These are phyloP conservation scores for Calameuta filiformis DNA, from an alignment of 2,888 invertebrate genomes.

Conservation along the genomic window DNA sequence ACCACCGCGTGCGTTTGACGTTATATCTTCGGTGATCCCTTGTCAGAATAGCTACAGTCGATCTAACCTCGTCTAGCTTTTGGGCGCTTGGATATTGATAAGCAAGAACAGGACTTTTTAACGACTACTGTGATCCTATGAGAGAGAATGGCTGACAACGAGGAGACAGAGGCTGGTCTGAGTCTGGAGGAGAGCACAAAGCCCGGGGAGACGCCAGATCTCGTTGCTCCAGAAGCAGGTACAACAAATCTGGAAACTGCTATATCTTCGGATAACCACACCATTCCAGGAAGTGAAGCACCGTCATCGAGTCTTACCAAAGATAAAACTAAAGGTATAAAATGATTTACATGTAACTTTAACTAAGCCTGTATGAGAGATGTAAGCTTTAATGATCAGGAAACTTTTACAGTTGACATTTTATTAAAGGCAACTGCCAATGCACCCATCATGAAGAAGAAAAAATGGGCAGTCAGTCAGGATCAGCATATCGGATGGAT, in stretches of 20 bases:
- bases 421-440: slow-evolving; percentile 94
- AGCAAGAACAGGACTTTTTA: too few relatives aligned
- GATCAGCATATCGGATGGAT: slow-evolving; percentile 89
- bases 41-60: too few relatives aligned
- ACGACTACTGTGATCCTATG: too few relatives aligned
- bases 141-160: slow-evolving; percentile 26
- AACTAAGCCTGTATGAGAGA: too few relatives aligned
- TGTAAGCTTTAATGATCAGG: neutral
- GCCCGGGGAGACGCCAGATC: slow-evolving; percentile 10
- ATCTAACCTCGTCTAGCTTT: too few relatives aligned
- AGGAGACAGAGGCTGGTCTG: slow-evolving; percentile 23
- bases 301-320: slow-evolving; percentile 29
- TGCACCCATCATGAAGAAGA: slow-evolving; percentile 97
- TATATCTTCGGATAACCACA: slow-evolving; percentile 27
- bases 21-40: too few relatives aligned
- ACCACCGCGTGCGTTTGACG: too few relatives aligned
- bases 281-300: slow-evolving; percentile 32
- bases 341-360: slow-evolving; percentile 9
- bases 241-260: slow-evolving; percentile 38
- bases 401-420: slow-evolving; percentile 80
- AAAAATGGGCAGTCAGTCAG: slow-evolving; percentile 93
- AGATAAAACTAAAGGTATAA: slow-evolving; percentile 32
- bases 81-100: too few relatives aligned
- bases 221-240: slow-evolving; percentile 32
- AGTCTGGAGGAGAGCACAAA: slow-evolving; percentile 1